A percentile compares a stretch with the other conserved stretches of the same genome.
These are phyloP conservation scores for Saccopteryx leptura DNA, from an alignment of 2,113 vertebrate genomes.

Conservation along the genomic window DNA sequence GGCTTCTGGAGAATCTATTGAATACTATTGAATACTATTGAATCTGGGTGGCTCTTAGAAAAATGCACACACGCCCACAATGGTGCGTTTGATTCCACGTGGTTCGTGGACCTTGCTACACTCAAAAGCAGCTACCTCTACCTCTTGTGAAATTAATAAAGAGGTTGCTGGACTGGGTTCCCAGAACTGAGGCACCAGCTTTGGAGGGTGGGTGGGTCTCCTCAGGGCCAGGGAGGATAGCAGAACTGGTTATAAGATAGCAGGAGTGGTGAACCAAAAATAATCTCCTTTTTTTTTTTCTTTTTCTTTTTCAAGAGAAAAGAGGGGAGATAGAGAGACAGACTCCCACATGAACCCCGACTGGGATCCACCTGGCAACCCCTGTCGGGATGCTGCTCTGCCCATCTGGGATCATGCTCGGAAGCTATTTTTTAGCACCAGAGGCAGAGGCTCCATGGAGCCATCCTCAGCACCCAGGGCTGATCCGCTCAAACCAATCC, in stretches of 20 bases:
- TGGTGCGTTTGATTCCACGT: neutral
- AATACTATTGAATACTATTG: neutral
- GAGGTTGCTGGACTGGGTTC: neutral
- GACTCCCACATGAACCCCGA: no score
- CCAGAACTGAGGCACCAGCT: constrained; percentile 7
- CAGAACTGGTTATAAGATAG: neutral
- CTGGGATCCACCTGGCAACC: no score
- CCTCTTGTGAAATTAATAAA: neutral
- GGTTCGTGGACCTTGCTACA: neutral
- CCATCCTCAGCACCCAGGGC: no score
- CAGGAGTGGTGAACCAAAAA: neutral
- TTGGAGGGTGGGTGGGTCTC: neutral
- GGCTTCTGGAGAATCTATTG: neutral
- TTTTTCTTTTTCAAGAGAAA: no score
- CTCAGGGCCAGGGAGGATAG: neutral
- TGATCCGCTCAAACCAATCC: no score
- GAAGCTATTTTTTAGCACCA: no score
- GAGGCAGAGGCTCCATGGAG: no score
- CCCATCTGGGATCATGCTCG: no score
- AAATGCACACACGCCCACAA: neutral
- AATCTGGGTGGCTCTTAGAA: neutral
- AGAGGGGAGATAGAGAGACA: no score
- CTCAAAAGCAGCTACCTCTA: neutral
- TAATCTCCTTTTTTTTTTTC: neutral
- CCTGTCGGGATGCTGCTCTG: no score